Base-by-base conservation (phyloP, 35 echinoderm and acorn worm species). In the Diadema setosum region DNA sequence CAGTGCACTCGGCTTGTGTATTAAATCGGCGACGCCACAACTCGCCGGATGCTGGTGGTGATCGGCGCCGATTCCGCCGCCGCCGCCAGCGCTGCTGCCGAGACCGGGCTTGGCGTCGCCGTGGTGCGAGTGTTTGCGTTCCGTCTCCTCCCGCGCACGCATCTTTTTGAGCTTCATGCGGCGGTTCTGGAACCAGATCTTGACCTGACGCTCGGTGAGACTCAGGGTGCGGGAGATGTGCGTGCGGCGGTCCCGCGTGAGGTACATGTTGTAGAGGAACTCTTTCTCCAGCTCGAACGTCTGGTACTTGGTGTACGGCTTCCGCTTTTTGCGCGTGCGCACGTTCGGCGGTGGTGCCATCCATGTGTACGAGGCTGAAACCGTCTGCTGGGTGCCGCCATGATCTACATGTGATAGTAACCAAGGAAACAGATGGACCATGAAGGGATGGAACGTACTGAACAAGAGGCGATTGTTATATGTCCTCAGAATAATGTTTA, bases 81-180 rank as follows among this genome's bases (percentile, higher is more conserved):
- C 25, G 83, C 40, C 58, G 45, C 6, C 39, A 16, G 44, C 7
- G 0, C 27, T 21, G 65, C 60, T 75, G 26, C 44, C 35, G 33
- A 41, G 34, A 0, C 73, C 73, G 14, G 34, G 34, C 23, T 78
- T 78, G 14, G 73, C 24, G 14, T 78, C 73, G 4, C 39, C 27
- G 56, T 85, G 85, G 37, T 87, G 81, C 24, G 70, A 65, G 3
- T 46, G 30, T 46, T 93, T 93, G 30, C 95, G 61, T 46, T 97
- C 95, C 25, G 64, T 70, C 26, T 99, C 96, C 61, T 99, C 92
- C 52, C 93, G 74, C 1, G 80, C 59, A 24, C 93, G 61, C 89
- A 95, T 99, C 83, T 99, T 99, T 85, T 99, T 99, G 39, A 99
- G 50, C 74, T 99, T 99, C 96, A 99, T 99, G 75, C 96, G 46